A percentile compares a stretch with the other conserved stretches of the same genome.
Conservation (phyloP, 2,113 vertebrate species). For the Capricornis sumatraensis region DNA sequence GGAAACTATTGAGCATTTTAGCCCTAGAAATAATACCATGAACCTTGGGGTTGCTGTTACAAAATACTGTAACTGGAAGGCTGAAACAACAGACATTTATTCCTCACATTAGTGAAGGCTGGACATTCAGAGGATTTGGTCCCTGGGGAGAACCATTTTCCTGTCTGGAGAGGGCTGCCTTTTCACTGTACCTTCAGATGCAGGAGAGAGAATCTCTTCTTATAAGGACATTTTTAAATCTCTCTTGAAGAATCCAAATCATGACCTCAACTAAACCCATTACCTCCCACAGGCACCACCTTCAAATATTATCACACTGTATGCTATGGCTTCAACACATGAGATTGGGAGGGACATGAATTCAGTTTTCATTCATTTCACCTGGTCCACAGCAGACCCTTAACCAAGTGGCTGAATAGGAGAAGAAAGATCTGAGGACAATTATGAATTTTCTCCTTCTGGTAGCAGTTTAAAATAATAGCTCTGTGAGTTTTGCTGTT, state of each 20-base stretch:
- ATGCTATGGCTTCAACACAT: not conserved
- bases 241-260: not conserved
- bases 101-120: not conserved
- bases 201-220: not conserved
- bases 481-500: not conserved
- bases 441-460: not conserved
- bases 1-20: not conserved
- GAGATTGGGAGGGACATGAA: not conserved
- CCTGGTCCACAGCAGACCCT: not conserved
- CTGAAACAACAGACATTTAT: not conserved
- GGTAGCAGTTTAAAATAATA: not conserved
- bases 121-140: not conserved
- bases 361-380: no score
- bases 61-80: not conserved
- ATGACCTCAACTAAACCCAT: not conserved
- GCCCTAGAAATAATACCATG: not conserved
- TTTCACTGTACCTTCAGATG: not conserved
- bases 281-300: not conserved
- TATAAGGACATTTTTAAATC: not conserved
- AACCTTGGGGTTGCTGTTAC: not conserved
- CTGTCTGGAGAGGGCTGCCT: not conserved
- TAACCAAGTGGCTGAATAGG: not conserved
- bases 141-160: not conserved
- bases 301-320: not conserved
- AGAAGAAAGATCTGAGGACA: not conserved